These are phyloP conservation scores for Chrysotoxum bicinctum DNA, from an alignment of 2,888 invertebrate species.

Conservation along the genomic window DNA sequence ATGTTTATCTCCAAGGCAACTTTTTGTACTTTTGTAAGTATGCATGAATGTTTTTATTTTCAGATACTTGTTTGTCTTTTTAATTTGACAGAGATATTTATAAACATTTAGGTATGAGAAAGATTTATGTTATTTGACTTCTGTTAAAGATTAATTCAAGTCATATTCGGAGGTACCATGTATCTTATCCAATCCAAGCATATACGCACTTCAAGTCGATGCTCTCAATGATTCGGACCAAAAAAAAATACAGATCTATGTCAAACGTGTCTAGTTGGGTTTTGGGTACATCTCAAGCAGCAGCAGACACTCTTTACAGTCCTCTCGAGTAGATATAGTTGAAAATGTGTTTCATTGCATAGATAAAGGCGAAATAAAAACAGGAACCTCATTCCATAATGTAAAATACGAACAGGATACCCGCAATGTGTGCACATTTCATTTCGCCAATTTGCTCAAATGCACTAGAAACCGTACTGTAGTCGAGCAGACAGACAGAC, in stretches of 20 bases:
- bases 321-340: not conserved
- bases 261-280: constrained; percentile 28
- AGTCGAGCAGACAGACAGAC: constrained; percentile 12
- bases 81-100: not conserved
- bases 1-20: constrained; percentile 19
- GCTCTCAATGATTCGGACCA: not conserved
- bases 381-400: constrained; percentile 49
- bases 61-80: constrained; percentile 2
- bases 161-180: not conserved
- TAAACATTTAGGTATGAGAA: not conserved
- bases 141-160: not conserved
- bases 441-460: constrained; percentile 47
- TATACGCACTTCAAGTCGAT: constrained; percentile 4
- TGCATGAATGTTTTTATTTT: not conserved
- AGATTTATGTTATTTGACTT: constrained; percentile 2
- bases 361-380: constrained; percentile 21
- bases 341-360: not conserved
- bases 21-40: not conserved
- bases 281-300: not conserved
- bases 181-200: not conserved
- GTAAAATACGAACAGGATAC: constrained; percentile 41
- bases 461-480: constrained; percentile 18
- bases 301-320: not conserved
- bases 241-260: not conserved
- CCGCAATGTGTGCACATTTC: constrained; percentile 36